These are phyloP conservation scores for Latrodectus hesperus DNA, from an alignment of 2,888 invertebrate genomes.

Conservation along the genomic window DNA sequence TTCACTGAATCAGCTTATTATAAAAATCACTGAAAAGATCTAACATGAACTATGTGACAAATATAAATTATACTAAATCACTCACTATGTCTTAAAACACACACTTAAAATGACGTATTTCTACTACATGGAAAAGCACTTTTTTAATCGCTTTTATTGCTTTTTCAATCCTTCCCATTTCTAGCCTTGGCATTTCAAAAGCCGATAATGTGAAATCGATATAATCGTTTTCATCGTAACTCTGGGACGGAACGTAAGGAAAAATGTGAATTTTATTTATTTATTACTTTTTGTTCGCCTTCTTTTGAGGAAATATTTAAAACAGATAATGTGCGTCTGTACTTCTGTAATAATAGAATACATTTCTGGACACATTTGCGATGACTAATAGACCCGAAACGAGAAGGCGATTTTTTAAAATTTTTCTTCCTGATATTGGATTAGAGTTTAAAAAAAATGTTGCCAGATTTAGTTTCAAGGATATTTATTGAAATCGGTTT, in stretches of 20 bases:
- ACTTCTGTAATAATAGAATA: constrained; percentile 11
- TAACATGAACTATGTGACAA: too few species aligned
- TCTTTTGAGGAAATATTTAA: constrained; percentile 60
- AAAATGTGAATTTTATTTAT: constrained; percentile 3
- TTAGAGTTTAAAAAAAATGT: too few species aligned
- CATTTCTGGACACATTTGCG: constrained; percentile 23
- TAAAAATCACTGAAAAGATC: too few species aligned
- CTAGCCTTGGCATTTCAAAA: constrained; percentile 29
- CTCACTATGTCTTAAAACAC: constrained; percentile 46
- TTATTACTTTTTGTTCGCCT: neutral
- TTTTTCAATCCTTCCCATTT: constrained; percentile 46
- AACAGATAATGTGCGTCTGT: constrained; percentile 56
- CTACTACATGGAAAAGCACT: constrained; percentile 28
- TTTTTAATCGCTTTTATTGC: constrained; percentile 60
- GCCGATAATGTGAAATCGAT: constrained; percentile 68
- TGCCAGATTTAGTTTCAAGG: too few species aligned
- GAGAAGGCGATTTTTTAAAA: neutral
- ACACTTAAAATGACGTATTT: constrained; percentile 42
- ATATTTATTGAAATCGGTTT: constrained; percentile 5
- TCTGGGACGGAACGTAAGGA: constrained; percentile 20
- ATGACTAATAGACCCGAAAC: constrained; percentile 40
- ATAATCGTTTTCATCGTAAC: constrained; percentile 60
- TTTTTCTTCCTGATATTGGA: too few species aligned
- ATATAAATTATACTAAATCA: neutral
- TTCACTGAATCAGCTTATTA: too few species aligned